phyloP scores from a whole-genome alignment of 2,888 invertebrate genomes.

The Chloroclystis v-ata region DNA sequence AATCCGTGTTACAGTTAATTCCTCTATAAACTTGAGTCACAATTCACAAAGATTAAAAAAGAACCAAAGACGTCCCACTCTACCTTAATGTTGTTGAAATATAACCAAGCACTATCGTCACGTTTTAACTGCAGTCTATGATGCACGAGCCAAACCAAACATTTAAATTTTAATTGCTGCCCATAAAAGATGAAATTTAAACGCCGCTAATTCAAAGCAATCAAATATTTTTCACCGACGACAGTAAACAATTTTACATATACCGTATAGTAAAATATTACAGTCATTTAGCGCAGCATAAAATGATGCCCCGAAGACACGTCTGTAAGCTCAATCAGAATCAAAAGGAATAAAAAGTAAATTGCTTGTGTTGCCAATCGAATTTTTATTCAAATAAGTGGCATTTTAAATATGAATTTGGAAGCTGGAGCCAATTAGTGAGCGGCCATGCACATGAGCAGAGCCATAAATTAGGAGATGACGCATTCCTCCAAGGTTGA shows the following conservation, averaged over 20 bases:
- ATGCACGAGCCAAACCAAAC: constrained; percentile 11
- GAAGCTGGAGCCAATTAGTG: constrained; percentile 43
- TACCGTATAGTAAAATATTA: constrained; percentile 24
- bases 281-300: constrained; percentile 25
- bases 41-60: no score
- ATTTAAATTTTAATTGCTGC: constrained; percentile 36
- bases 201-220: constrained; percentile 28
- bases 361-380: constrained; percentile 32
- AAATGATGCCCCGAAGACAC: constrained; percentile 38
- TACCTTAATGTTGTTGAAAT: no score
- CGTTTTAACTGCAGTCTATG: constrained; percentile 3
- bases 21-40: no score
- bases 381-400: constrained; percentile 45
- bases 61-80: no score
- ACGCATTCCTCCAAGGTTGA: constrained; percentile 38
- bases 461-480: constrained; percentile 51
- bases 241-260: constrained; percentile 19
- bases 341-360: constrained; percentile 28
- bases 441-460: constrained; percentile 36
- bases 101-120: no score
- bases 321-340: constrained; percentile 25
- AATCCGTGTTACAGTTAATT: constrained; percentile 28
- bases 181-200: constrained; percentile 40
- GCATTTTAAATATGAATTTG: constrained; percentile 35
- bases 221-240: constrained; percentile 19